A percentile compares a stretch with the other conserved stretches of the same genome.
phyloP scores from a whole-genome alignment of 2,797 vertebrate species.

The Myotis pilosus region DNA sequence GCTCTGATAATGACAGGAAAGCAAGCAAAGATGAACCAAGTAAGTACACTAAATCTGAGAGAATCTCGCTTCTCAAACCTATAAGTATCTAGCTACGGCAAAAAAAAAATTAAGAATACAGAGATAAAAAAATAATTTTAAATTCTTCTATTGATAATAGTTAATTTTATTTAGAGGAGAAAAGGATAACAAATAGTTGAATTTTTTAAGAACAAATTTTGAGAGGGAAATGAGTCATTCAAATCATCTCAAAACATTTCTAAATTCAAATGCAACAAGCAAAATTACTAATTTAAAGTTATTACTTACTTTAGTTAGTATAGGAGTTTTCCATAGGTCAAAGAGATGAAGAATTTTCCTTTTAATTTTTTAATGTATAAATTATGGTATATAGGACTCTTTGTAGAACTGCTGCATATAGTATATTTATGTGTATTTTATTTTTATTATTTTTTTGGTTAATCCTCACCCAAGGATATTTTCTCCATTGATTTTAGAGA shows the following conservation, averaged over 20 bases:
- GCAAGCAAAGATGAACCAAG: background rate
- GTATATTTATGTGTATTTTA: background rate
- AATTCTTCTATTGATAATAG: constrained; percentile 1
- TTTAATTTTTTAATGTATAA: background rate
- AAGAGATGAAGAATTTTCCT: background rate
- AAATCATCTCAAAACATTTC: background rate
- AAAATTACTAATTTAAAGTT: constrained; percentile 40
- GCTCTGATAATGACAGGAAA: background rate
- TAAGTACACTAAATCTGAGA: background rate
- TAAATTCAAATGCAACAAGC: constrained; percentile 1
- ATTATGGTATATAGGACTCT: background rate
- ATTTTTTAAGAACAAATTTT: constrained; percentile 43
- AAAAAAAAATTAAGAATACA: background rate
- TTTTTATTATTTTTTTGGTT: background rate
- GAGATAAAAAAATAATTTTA: constrained; percentile 26
- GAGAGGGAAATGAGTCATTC: constrained; percentile 24
- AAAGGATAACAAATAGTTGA: constrained; percentile 15
- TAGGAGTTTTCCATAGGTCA: background rate
- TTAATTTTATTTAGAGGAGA: constrained; percentile 37
- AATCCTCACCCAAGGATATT: no score
- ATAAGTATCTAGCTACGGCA: background rate
- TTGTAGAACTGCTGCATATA: background rate
- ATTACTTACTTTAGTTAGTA: constrained; percentile 21
- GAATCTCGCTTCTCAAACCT: background rate
- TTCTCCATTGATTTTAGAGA: background rate